Percentiles rank a stretch among this genome's conserved stretches.
These are phyloP conservation scores for Hyposmocoma kahamanoa DNA, from an alignment of 1,140 invertebrate genomes.

Conservation along the genomic window DNA sequence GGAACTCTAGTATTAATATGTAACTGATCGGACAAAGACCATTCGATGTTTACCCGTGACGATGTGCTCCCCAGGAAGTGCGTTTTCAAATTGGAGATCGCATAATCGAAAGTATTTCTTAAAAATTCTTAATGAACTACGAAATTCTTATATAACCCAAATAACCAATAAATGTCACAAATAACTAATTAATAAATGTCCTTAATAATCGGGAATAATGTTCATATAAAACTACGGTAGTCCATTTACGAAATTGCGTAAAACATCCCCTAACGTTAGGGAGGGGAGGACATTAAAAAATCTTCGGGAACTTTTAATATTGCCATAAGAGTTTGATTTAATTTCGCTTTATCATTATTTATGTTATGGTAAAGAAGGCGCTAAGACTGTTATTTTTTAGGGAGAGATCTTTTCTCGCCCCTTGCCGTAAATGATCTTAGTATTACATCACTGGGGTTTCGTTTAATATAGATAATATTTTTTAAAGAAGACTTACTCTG, in stretches of 20 bases:
- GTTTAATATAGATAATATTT: too few species aligned
- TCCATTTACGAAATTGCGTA: conserved; percentile 68
- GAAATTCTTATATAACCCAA: conserved; percentile 8
- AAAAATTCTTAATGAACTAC: too few species aligned
- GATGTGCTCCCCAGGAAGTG: too few species aligned
- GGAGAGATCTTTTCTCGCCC: conserved; percentile 30
- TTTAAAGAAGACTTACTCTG: too few species aligned
- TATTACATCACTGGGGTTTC: too few species aligned
- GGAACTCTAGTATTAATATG: too few species aligned
- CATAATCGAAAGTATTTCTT: too few species aligned
- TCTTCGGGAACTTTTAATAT: conserved; percentile 68
- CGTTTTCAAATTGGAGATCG: too few species aligned
- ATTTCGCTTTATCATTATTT: conserved; percentile 73
- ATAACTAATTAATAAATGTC: conserved; percentile 34
- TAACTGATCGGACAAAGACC: too few species aligned
- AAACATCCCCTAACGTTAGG: conserved; percentile 61
- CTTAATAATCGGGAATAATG: conserved; percentile 24
- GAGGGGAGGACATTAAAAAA: conserved; percentile 72
- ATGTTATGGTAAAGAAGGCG: conserved; percentile 67
- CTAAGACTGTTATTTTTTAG: conserved; percentile 63
- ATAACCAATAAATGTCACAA: conserved; percentile 21
- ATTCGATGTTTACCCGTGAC: too few species aligned
- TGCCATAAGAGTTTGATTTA: conserved; percentile 72
- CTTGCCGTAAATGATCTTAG: conserved; percentile 21
- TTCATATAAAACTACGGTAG: conserved; percentile 32